phyloP scores from a whole-genome alignment of 2,888 invertebrate genomes.

The Baronia brevicornis region DNA sequence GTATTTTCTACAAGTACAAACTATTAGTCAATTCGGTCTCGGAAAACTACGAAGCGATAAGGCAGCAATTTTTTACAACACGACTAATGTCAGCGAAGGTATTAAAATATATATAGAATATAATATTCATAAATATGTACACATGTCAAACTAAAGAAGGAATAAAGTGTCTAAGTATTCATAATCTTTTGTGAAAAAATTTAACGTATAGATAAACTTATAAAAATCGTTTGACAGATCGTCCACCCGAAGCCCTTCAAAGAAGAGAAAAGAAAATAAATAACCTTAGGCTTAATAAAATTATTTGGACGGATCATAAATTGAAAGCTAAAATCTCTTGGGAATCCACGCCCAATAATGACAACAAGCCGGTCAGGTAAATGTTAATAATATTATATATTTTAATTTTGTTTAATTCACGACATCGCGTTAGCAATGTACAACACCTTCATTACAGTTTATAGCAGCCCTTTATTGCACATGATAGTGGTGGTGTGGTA shows the following conservation, averaged over 20 bases:
- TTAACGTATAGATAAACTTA: too few relatives aligned
- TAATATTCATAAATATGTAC: too few relatives aligned
- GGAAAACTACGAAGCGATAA: slow-evolving; percentile 82
- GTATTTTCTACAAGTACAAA: slow-evolving; percentile 87
- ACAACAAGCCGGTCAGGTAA: slow-evolving; percentile 43
- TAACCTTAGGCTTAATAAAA: slow-evolving; percentile 49
- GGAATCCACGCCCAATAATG: slow-evolving; percentile 38
- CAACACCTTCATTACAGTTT: too few relatives aligned
- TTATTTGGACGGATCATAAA: slow-evolving; percentile 57
- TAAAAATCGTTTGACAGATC: slow-evolving; percentile 29
- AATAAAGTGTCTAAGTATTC: too few relatives aligned
- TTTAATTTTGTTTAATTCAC: too few relatives aligned
- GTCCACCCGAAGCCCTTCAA: slow-evolving; percentile 39
- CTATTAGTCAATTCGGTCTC: slow-evolving; percentile 80
- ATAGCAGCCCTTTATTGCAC: too few relatives aligned
- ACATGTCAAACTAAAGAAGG: too few relatives aligned
- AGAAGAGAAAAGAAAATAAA: slow-evolving; percentile 39
- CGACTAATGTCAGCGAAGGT: slow-evolving; percentile 69
- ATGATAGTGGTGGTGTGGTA: too few relatives aligned
- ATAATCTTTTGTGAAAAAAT: too few relatives aligned
- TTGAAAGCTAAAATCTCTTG: slow-evolving; percentile 57
- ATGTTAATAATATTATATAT: slow-evolving; percentile 1
- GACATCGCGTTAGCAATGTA: too few relatives aligned
- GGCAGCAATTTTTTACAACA: slow-evolving; percentile 81
- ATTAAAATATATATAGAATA: slow-evolving; percentile 12